phyloP scores from a whole-genome alignment of 2,888 invertebrate species.

The Hemistola chrysoprasaria region DNA sequence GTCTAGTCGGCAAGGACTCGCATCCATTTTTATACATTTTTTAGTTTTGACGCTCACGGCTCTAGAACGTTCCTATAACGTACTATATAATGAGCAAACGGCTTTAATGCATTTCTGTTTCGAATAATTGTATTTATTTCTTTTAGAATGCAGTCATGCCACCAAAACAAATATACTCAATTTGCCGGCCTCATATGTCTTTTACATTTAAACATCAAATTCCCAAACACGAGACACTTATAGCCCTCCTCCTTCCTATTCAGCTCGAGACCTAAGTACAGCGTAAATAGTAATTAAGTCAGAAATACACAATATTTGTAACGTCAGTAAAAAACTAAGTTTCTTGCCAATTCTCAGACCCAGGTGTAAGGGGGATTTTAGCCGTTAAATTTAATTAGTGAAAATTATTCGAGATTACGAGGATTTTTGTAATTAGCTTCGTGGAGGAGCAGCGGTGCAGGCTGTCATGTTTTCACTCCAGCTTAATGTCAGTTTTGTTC shows the following conservation, averaged over 20 bases:
- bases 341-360: conserved; percentile 35
- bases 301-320: conserved; percentile 33
- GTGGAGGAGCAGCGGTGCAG: conserved; percentile 18
- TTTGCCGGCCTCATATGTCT: too few relatives aligned
- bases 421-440: conserved; percentile 66
- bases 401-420: conserved; percentile 64
- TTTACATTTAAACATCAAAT: background rate
- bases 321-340: conserved; percentile 34
- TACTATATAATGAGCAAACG: too few relatives aligned
- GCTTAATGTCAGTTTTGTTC: conserved; percentile 2
- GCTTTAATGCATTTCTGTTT: too few relatives aligned
- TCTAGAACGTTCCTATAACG: too few relatives aligned
- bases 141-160: too few relatives aligned
- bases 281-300: conserved; percentile 39
- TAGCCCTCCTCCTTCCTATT: conserved; percentile 7
- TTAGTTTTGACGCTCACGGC: too few relatives aligned
- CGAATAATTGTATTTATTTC: too few relatives aligned
- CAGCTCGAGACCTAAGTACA: conserved; percentile 14
- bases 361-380: conserved; percentile 53
- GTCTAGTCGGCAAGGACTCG: too few relatives aligned
- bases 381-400: conserved; percentile 66
- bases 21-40: too few relatives aligned
- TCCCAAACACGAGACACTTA: conserved; percentile 1
- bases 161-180: too few relatives aligned
- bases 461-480: conserved; percentile 18